Percentiles rank a stretch among this genome's conserved stretches.
Conservation (phyloP, 1,140 invertebrate genomes). For the Papilio glaucus region DNA sequence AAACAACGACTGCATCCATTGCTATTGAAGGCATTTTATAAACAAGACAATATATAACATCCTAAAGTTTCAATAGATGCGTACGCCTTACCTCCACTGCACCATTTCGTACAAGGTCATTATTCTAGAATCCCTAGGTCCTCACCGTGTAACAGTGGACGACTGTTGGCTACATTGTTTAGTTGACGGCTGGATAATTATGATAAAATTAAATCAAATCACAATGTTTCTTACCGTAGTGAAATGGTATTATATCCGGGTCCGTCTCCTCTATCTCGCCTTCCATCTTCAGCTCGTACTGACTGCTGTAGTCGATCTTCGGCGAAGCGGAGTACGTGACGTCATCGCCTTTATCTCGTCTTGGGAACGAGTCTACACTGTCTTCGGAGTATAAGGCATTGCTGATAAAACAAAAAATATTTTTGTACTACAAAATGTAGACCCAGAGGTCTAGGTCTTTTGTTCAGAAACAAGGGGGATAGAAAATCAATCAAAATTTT, state of each 20-base stretch:
- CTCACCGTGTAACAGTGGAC: neutral
- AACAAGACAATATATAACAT: too few relatives aligned
- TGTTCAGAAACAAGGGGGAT: too few relatives aligned
- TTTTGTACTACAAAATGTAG: too few relatives aligned
- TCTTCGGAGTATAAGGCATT: slow-evolving; percentile 64
- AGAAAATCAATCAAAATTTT: too few relatives aligned
- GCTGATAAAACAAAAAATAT: slow-evolving; percentile 43
- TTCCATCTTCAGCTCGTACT: slow-evolving; percentile 67
- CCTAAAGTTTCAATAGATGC: too few relatives aligned
- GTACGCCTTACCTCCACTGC: too few relatives aligned
- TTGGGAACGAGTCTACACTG: slow-evolving; percentile 65
- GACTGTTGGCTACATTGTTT: too few relatives aligned
- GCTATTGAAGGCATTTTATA: neutral
- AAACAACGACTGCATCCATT: too few relatives aligned
- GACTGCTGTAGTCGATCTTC: slow-evolving; percentile 69
- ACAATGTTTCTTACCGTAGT: neutral
- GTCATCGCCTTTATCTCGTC: slow-evolving; percentile 55
- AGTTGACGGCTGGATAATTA: too few relatives aligned
- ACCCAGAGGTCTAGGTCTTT: too few relatives aligned
- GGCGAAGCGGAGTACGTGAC: slow-evolving; percentile 64
- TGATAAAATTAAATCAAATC: slow-evolving; percentile 91
- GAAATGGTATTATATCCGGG: slow-evolving; percentile 86
- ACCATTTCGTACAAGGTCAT: too few relatives aligned
- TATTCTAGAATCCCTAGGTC: too few relatives aligned
- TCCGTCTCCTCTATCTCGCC: slow-evolving; percentile 88